Conservation (phyloP, 2,113 vertebrate species). For the Apodemus sylvaticus region DNA sequence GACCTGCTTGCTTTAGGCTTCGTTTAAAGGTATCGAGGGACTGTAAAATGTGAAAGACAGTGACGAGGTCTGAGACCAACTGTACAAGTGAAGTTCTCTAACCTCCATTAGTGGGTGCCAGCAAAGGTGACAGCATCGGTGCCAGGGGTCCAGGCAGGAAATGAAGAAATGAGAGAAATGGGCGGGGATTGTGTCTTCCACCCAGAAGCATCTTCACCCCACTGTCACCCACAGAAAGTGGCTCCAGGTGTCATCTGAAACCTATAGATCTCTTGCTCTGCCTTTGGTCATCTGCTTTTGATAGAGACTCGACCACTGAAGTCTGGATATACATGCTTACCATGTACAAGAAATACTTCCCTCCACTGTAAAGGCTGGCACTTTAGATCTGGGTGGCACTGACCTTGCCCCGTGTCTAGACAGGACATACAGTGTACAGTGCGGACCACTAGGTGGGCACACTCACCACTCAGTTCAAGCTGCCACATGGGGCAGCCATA, state of each 20-base stretch:
- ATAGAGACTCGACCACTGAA: background rate
- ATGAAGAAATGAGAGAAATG: background rate
- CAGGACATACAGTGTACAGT: background rate
- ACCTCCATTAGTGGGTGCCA: background rate
- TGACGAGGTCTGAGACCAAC: background rate
- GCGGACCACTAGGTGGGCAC: fast-evolving
- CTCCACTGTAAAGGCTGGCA: background rate
- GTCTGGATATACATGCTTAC: background rate
- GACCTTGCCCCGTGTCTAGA: background rate
- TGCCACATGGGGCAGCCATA: background rate
- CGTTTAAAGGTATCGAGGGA: background rate
- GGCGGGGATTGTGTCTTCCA: fast-evolving
- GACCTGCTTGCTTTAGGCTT: background rate
- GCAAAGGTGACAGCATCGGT: background rate
- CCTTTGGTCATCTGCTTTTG: background rate
- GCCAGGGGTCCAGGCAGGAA: background rate
- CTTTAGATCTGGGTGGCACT: background rate
- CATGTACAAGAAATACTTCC: background rate
- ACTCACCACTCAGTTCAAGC: background rate
- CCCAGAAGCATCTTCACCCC: background rate
- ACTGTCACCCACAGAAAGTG: background rate
- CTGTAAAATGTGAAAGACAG: background rate
- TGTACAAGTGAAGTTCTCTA: background rate
- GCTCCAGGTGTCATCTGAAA: background rate
- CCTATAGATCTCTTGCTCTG: background rate